Conservation (phyloP, 2,113 vertebrate species). For the Nannospalax galili region DNA sequence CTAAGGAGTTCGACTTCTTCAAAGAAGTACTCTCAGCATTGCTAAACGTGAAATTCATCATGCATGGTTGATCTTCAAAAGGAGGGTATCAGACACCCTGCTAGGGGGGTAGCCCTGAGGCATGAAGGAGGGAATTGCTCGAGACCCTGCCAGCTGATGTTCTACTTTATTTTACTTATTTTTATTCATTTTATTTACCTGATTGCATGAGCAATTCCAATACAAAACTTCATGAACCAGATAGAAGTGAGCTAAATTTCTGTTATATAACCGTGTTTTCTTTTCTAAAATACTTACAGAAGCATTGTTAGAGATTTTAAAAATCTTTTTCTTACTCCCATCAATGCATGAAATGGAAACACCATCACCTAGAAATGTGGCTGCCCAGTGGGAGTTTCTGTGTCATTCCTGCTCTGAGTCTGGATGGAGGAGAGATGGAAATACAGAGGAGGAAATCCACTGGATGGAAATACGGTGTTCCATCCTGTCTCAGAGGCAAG, state of each 20-base stretch:
- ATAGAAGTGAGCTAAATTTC: conserved; percentile 1
- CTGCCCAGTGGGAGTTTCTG: background rate
- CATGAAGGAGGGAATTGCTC: background rate
- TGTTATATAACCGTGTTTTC: background rate
- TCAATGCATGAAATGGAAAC: background rate
- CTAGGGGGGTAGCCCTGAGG: background rate
- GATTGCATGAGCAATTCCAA: background rate
- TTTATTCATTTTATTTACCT: background rate
- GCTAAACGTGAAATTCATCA: background rate
- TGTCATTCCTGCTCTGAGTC: background rate
- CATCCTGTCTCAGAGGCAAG: background rate
- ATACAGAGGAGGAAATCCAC: background rate
- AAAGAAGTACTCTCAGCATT: background rate
- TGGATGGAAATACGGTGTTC: too few species aligned
- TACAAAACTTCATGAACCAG: background rate
- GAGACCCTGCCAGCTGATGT: background rate
- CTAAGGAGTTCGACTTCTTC: background rate
- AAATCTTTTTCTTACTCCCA: background rate
- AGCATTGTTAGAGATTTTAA: background rate
- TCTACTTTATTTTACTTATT: background rate
- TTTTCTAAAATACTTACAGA: background rate
- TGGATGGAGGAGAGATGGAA: background rate
- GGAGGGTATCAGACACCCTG: background rate
- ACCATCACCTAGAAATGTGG: background rate
- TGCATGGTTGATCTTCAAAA: background rate